Evolutionary conservation across 2,888 invertebrate species (phyloP).

Genomic region (Auanema freiburgensis): DNA sequence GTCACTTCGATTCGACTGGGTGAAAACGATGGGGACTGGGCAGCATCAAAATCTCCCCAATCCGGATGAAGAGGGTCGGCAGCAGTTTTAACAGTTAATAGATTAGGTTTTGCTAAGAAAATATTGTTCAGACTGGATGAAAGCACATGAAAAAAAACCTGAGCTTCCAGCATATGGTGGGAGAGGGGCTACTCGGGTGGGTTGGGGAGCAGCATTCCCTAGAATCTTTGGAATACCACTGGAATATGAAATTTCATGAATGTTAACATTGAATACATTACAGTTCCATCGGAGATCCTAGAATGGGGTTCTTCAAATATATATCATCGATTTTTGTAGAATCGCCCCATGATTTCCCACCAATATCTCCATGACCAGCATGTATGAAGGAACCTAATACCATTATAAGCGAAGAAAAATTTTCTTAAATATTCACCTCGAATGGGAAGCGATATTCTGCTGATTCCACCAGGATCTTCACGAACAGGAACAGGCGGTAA

Average conservation of each 20-base stretch:
- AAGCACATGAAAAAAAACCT: not conserved
- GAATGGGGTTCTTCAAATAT: conserved; percentile 58
- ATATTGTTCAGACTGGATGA: not conserved
- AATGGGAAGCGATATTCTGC: not conserved
- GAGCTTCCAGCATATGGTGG: conserved; percentile 7
- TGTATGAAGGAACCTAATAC: conserved; percentile 77
- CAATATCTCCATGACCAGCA: conserved; percentile 69
- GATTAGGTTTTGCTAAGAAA: conserved; percentile 11
- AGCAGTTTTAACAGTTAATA: conserved; percentile 12
- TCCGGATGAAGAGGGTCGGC: conserved; percentile 15
- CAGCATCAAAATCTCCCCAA: conserved; percentile 25
- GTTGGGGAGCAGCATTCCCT: not conserved
- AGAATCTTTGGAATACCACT: not conserved
- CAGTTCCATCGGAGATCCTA: conserved; percentile 36
- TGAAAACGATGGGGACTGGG: conserved; percentile 23
- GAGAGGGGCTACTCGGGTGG: conserved; percentile 13
- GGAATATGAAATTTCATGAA: not conserved
- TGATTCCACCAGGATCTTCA: too few relatives aligned
- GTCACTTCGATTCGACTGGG: conserved; percentile 27
- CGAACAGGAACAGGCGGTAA: not conserved
- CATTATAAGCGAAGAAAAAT: conserved; percentile 1
- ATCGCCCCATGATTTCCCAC: conserved; percentile 78
- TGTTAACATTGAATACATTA: conserved; percentile 8
- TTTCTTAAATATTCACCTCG: not conserved
- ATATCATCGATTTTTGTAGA: conserved; percentile 75